Percentiles rank a stretch among this genome's conserved stretches.
Conservation (phyloP, 1,140 invertebrate genomes). For the Megathymus violae region DNA sequence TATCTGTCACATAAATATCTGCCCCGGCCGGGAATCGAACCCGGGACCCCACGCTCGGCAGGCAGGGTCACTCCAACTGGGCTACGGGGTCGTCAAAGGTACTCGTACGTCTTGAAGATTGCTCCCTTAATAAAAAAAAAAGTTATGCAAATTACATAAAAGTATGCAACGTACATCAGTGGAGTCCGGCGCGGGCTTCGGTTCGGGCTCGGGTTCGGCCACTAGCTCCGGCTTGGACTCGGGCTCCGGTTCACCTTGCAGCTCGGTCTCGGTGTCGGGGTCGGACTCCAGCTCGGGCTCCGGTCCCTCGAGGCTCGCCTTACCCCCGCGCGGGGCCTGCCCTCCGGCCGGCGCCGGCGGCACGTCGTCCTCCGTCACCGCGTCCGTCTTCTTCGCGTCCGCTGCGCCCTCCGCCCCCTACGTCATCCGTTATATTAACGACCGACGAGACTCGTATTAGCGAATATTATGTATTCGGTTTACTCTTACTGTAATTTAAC, state of each 20-base stretch:
- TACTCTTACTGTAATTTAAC: too few relatives aligned
- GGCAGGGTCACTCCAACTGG: too few relatives aligned
- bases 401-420: constrained; percentile 67
- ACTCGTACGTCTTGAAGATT: too few relatives aligned
- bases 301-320: constrained; percentile 67
- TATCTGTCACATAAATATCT: too few relatives aligned
- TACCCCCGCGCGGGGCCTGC: constrained; percentile 43
- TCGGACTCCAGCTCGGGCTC: constrained; percentile 37
- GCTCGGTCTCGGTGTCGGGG: constrained; percentile 10
- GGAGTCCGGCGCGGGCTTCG: not conserved
- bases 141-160: too few relatives aligned
- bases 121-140: too few relatives aligned
- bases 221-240: constrained; percentile 5
- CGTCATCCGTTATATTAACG: constrained; percentile 9
- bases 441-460: too few relatives aligned
- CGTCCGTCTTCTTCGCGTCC: constrained; percentile 81
- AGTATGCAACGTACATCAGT: not conserved
- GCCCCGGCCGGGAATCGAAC: too few relatives aligned
- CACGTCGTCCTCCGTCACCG: constrained; percentile 73
- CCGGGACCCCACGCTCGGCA: too few relatives aligned
- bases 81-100: too few relatives aligned
- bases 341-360: constrained; percentile 55
- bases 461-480: too few relatives aligned
- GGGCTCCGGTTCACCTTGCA: not conserved
- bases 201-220: not conserved